phyloP scores from a whole-genome alignment of 2,797 vertebrate genomes.

The Pangasius macronema region DNA sequence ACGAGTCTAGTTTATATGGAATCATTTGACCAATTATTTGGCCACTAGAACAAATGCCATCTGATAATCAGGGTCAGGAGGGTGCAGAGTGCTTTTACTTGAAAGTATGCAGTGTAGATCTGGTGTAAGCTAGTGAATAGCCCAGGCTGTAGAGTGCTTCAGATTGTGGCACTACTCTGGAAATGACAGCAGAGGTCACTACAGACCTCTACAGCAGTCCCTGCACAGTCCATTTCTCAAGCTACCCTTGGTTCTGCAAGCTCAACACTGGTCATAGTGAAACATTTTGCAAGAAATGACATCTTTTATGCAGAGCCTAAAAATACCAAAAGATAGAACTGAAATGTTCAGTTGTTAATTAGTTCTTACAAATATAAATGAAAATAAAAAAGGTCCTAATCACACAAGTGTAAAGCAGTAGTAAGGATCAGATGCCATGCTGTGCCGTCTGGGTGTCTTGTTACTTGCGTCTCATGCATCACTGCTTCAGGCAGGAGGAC shows the following conservation, averaged over 20 bases:
- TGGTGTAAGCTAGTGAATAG: not conserved
- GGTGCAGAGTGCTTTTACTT: not conserved
- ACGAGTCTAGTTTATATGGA: not conserved
- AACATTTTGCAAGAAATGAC: not conserved
- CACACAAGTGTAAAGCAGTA: not conserved
- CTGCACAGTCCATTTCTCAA: too few relatives aligned
- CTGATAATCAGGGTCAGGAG: not conserved
- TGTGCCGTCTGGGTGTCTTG: not conserved
- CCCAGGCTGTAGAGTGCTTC: not conserved
- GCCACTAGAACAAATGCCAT: not conserved
- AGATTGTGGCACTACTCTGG: constrained; percentile 23
- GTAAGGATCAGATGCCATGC: not conserved
- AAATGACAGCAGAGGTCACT: constrained; percentile 56
- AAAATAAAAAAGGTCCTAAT: not conserved
- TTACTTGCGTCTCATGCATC: constrained; percentile 13
- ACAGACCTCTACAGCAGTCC: constrained; percentile 15
- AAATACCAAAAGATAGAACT: not conserved
- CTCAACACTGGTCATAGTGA: not conserved
- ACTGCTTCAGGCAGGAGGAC: not conserved
- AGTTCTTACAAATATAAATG: not conserved
- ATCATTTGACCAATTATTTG: not conserved
- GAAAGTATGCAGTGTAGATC: not conserved
- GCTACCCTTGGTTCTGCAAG: too few relatives aligned
- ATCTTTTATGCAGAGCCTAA: not conserved
- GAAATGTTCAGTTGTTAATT: not conserved